Evolutionary conservation across 2,888 invertebrate species (phyloP), one percentile per base, ranked within the genome.

Genomic region (Odontocolon sp.): DNA sequence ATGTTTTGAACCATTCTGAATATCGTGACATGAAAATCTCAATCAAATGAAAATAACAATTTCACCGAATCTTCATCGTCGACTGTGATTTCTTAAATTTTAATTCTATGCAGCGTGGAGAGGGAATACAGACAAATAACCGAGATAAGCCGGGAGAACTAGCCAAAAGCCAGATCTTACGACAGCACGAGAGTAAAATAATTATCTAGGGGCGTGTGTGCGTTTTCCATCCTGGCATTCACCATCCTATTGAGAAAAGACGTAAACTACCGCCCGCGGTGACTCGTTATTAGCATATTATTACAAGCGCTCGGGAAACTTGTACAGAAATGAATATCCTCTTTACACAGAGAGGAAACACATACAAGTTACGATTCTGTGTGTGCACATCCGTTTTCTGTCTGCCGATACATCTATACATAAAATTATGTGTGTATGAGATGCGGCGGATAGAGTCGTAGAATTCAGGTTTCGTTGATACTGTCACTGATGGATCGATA

Each of bases 241-340:
- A 28, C 28, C 14, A 9, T 63, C 26, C 28, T 47, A 63, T 38
- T 57, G 57, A 59, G 73, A 80, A 78, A 54, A 72, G 77, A 73
- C 78, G 73, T 81, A 80, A 82, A 80, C 66, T 79, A 77, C 76
- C 78, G 56, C 74, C 79, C 70, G 80, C 50, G 38, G 77, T 50
- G 78, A 52, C 11, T 73, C 75, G 74, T 80, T 81, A 85, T 85
- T 81, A 82, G 81, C 80, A 77, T 81, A 77, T 77, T 75, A 81
- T 80, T 73, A 57, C 66, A 28, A 36, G n/a, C 50, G 45, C 56
- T 11, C 21, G 26, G 9, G 56, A 61, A 50, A 52, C 71, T 40
- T 21, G n/a, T 26, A 14, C 47, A 21, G 3, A 28, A n/a, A n/a
- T n/a, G n/a, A n/a, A n/a, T n/a, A n/a, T n/a, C n/a, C n/a, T n/a